These are phyloP conservation scores for Lumbricus terrestris DNA, from an alignment of 2,888 invertebrate species.

Conservation along the genomic window DNA sequence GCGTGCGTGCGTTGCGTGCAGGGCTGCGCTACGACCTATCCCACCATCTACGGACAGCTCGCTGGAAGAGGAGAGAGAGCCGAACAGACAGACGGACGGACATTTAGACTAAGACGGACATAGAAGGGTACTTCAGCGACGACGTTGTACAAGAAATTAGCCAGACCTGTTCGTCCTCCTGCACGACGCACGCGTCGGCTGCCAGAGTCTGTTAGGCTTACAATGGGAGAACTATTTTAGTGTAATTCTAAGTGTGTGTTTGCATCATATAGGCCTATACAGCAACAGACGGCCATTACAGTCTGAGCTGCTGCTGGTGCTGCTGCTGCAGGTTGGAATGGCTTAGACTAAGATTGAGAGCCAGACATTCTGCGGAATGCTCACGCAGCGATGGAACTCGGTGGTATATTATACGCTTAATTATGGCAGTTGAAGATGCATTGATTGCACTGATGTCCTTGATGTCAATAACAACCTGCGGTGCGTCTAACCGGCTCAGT, in stretches of 20 bases:
- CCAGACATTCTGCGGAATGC: neutral
- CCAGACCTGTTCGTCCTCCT: neutral
- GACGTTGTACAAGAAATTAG: neutral
- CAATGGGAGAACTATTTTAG: neutral
- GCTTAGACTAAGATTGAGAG: neutral
- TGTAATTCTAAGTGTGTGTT: neutral
- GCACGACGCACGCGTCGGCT: no score
- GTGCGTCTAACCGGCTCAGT: neutral
- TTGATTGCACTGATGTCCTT: neutral
- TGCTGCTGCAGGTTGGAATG: neutral
- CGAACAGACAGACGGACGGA: neutral
- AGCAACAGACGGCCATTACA: neutral
- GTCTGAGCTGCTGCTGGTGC: neutral
- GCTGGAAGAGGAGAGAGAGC: neutral
- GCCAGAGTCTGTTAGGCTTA: neutral
- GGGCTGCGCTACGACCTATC: neutral
- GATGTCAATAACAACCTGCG: neutral
- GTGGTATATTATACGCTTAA: no score
- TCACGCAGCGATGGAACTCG: neutral
- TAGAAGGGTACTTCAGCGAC: neutral
- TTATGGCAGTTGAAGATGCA: neutral
- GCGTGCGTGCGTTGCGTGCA: no score
- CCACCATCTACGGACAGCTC: neutral
- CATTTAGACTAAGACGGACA: neutral
- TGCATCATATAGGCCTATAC: neutral